Evolutionary conservation across 2,888 invertebrate species (phyloP), one percentile per base, ranked within the genome.

Genomic region (Creontiades dilutus): DNA sequence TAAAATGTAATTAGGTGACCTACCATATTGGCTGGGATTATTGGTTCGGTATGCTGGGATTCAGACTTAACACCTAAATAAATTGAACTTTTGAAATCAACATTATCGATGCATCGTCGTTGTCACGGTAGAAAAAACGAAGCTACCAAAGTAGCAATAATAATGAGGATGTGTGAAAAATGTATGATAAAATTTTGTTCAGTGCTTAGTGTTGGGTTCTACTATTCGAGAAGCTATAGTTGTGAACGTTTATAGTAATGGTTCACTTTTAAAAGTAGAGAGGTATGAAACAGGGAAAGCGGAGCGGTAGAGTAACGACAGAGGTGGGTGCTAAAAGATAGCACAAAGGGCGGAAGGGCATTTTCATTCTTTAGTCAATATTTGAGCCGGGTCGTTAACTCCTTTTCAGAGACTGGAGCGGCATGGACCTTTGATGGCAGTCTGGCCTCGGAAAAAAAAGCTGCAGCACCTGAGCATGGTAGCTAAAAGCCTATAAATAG

Each of bases 311-410:
- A 61, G 19, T 2, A 61, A 13, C 23, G 27, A 23, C 5, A 27
- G 68, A 19, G 68, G 0, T 19, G 68, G 68, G 23, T 68, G n/a
- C 23, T 68, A 68, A 68, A 68, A 68, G 78, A 28, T 12, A 78
- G 46, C 37, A 78, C 78, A 78, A 78, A 78, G 52, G n/a, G 27
- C 5, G 52, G 23, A 52, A 52, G 52, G 82, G 52, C 23, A 82
- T 82, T 82, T 82, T 82, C 52, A 82, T 82, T 82, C 82, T 82
- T 82, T 23, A 23, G 82, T 82, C 82, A 52, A 82, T 52, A 52
- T 82, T 82, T 82, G 82, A 82, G 52, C 7, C 52, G 7, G 82
- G 82, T 82, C 82, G 82, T 82, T 82, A 82, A 82, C 82, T 82
- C 82, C 82, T 82, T 68, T 52, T 52, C 52, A 52, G 27, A 52